phyloP scores from a whole-genome alignment of 2,797 vertebrate species.

The Crocodylus rhombifer region DNA sequence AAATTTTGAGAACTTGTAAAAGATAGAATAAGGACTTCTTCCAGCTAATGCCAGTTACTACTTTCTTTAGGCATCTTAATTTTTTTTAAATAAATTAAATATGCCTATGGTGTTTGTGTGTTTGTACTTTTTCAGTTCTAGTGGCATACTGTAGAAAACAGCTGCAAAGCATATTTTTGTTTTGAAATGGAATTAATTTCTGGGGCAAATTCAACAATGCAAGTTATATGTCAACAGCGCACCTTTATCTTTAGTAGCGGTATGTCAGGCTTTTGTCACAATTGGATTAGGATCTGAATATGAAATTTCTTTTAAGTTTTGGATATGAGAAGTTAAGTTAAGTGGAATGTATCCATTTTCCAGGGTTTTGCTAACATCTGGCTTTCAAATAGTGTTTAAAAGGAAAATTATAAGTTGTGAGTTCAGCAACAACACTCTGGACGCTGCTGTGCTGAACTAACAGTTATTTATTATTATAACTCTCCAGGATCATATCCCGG shows the following conservation, averaged over 20 bases:
- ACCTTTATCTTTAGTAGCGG: neutral
- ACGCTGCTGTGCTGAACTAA: no score
- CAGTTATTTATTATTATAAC: neutral
- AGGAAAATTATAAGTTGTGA: neutral
- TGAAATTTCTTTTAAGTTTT: neutral
- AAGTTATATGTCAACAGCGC: neutral
- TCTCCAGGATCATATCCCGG: no score
- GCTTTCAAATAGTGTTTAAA: neutral
- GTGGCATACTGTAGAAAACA: conserved; percentile 52
- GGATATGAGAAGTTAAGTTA: neutral
- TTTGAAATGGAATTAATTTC: neutral
- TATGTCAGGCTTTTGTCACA: conserved; percentile 25
- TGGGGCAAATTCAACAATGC: neutral
- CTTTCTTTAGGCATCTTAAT: neutral
- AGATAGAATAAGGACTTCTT: neutral
- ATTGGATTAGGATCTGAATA: conserved; percentile 13
- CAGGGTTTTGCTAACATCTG: neutral
- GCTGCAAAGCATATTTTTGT: neutral
- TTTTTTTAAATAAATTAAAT: conserved; percentile 8
- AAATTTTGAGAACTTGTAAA: neutral
- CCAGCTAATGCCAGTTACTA: neutral
- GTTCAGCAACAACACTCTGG: no score
- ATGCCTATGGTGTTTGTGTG: conserved; percentile 50
- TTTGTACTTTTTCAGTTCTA: conserved; percentile 41
- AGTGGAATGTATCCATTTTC: neutral